phyloP scores from a whole-genome alignment of 2,113 vertebrate genomes.

The Rhinoderma darwinii region DNA sequence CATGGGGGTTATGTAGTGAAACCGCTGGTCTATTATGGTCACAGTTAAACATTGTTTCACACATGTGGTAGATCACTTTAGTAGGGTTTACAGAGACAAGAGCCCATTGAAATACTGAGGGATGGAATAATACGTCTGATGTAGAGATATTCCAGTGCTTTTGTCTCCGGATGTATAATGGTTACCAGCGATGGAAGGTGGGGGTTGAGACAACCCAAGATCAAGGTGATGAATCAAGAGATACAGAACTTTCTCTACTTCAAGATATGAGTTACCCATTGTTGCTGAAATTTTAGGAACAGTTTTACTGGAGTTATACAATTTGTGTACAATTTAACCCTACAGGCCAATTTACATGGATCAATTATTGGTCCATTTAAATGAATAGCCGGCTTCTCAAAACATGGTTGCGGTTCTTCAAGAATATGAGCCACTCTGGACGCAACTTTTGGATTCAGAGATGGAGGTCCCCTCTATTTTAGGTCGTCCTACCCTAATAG shows the following conservation, averaged over 20 bases:
- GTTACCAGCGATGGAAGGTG: background rate
- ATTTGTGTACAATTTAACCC: too few relatives aligned
- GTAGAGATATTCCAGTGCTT: background rate
- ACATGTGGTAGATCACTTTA: background rate
- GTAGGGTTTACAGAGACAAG: constrained; percentile 18
- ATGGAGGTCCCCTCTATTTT: background rate
- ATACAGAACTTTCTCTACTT: background rate
- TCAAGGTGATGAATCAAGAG: background rate
- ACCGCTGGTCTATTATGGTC: background rate
- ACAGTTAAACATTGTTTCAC: background rate
- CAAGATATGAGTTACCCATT: background rate
- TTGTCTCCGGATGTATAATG: background rate
- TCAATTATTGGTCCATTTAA: too few relatives aligned
- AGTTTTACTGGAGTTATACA: too few relatives aligned
- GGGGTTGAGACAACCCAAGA: background rate
- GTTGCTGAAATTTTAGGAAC: background rate
- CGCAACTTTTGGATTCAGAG: too few relatives aligned
- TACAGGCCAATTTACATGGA: too few relatives aligned
- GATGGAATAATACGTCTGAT: background rate
- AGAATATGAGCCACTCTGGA: background rate
- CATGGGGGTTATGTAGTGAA: background rate
- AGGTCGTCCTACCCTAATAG: background rate
- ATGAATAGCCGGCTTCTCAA: background rate
- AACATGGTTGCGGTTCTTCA: background rate
- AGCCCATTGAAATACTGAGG: constrained; percentile 29